phyloP scores from a whole-genome alignment of 1,140 invertebrate genomes.

The Drosophila rufa region DNA sequence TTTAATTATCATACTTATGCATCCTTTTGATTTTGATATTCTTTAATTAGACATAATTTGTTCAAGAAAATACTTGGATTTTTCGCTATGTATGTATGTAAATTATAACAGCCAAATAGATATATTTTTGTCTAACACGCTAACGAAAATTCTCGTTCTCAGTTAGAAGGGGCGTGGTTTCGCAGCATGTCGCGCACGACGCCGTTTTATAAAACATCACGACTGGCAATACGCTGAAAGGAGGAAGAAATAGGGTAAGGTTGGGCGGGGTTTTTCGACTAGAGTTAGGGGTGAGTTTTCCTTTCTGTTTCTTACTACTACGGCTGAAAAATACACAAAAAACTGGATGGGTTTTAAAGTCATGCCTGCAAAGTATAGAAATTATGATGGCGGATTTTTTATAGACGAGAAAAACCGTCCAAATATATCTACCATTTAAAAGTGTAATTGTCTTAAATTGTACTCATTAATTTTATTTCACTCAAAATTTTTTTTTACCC shows the following conservation, averaged over 20 bases:
- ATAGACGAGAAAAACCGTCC: background rate
- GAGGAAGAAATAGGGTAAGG: constrained; percentile 15
- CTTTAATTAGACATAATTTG: too few species aligned
- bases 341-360: constrained; percentile 4
- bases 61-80: background rate
- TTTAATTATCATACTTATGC: too few species aligned
- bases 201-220: constrained; percentile 21
- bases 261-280: constrained; percentile 15
- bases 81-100: constrained; percentile 4
- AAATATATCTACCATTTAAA: background rate
- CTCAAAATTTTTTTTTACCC: too few species aligned
- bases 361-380: background rate
- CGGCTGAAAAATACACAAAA: background rate
- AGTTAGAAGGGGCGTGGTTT: constrained; percentile 30
- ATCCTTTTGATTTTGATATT: too few species aligned
- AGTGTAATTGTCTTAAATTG: too few species aligned
- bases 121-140: constrained; percentile 21
- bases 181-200: constrained; percentile 30
- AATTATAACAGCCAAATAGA: background rate
- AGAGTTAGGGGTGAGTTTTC: constrained; percentile 30
- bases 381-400: constrained; percentile 13
- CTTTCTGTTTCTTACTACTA: constrained; percentile 5
- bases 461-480: too few species aligned
- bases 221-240: constrained; percentile 12
- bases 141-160: constrained; percentile 31